Base-by-base conservation (phyloP, 2,888 invertebrate genomes). In the Latheticus oryzae region DNA sequence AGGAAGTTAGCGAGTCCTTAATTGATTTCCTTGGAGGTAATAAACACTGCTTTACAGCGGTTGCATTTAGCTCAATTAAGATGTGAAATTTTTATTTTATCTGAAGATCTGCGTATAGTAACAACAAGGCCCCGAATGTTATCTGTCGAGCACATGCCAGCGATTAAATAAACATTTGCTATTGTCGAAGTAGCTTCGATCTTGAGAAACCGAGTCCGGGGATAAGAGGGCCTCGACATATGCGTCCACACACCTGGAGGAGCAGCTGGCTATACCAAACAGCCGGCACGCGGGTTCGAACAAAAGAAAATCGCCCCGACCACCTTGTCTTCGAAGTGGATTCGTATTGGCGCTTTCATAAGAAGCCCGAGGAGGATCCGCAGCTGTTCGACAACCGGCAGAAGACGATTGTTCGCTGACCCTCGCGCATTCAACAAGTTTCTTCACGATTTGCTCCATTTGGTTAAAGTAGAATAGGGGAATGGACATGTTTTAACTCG, bases 181-280 rank as follows among this genome's bases (percentile, higher is more conserved):
- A 50, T 50, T 50, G 50, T 50, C n/a, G 38, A 28, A 7, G 32
- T 17, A 19, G 11, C 32, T 30, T 30, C 15, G 42, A 33, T 52
- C 52, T 52, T 52, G 52, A 52, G 42, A 33, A 52, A 42, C 32
- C 42, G 17, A 9, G 33, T 12, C 40, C 21, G 42, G 42, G 52
- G 45, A 55, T 40, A 55, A 40, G 48, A 55, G 55, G 38, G 55
- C n/a, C n/a, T 48, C 55, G 55, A 55, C 55, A 55, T 55, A 40
- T 55, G 55, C 40, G 55, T 55, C 38, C 47, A 48, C 48, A 75
- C 76, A 76, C 76, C 76, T 76, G 76, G 76, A 73, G 64, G 69
- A 70, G 70, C 76, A 76, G 75, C 76, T 76, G 76, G 66, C 66
- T 61, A 61, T 61, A 68, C 67, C 69, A 71, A 63, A 62, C 66